Percentiles rank a stretch among this genome's conserved stretches.
phyloP scores from a whole-genome alignment of 2,888 invertebrate genomes.

The Hypomecis atomaria region DNA sequence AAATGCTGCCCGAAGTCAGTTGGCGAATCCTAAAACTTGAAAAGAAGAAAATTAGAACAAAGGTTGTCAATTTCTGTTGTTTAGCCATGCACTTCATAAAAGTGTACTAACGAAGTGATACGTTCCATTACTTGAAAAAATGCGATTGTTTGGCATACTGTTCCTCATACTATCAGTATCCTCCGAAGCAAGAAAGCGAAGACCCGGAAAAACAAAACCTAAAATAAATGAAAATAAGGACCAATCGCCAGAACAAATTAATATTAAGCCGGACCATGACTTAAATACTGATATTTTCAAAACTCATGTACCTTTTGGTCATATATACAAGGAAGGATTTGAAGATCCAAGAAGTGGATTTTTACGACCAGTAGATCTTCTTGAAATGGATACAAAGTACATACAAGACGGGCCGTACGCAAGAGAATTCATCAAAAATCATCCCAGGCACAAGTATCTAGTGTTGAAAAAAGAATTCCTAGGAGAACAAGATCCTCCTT shows the following conservation, averaged over 20 bases:
- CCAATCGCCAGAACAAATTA: not conserved
- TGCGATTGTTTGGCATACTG: constrained; percentile 46
- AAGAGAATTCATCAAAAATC: constrained; percentile 15
- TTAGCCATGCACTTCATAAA: constrained; percentile 33
- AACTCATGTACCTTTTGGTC: constrained; percentile 56
- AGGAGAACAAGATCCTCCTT: not conserved
- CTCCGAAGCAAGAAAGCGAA: constrained; percentile 38
- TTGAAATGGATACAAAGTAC: constrained; percentile 42
- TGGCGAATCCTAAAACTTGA: not conserved
- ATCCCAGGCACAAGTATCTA: constrained; percentile 2
- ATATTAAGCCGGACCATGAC: not conserved
- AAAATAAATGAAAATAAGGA: constrained; percentile 4
- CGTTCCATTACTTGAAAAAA: constrained; percentile 42
- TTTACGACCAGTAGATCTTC: constrained; percentile 49
- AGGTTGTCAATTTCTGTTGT: constrained; percentile 32
- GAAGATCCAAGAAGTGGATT: constrained; percentile 41
- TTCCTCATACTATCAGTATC: constrained; percentile 41
- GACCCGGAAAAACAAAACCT: not conserved
- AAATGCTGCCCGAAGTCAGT: too few species aligned
- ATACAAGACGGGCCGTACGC: constrained; percentile 2
- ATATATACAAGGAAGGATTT: constrained; percentile 55
- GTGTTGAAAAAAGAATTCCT: not conserved
- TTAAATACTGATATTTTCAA: not conserved
- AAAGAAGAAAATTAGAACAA: not conserved
- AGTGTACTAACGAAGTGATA: constrained; percentile 19